Percentiles rank a stretch among this genome's conserved stretches.
phyloP scores from a whole-genome alignment of 2,113 vertebrate species.

The Theristicus caerulescens region DNA sequence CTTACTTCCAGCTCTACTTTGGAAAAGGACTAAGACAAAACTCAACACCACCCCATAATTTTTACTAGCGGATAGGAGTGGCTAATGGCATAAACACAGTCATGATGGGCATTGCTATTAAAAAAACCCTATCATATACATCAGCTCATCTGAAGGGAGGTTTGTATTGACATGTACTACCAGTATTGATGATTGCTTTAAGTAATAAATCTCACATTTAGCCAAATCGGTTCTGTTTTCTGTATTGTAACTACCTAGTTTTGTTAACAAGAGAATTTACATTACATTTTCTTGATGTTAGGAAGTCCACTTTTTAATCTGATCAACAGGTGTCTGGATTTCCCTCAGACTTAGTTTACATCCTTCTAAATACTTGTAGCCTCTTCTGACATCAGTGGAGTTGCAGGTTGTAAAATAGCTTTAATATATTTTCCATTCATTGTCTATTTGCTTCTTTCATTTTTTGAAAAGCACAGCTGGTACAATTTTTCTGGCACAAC shows the following conservation, averaged over 20 bases:
- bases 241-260: neutral
- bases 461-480: neutral
- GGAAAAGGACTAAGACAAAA: neutral
- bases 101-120: neutral
- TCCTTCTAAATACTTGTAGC: neutral
- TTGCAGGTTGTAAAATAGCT: neutral
- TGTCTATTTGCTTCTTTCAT: neutral
- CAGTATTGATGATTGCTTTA: neutral
- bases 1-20: neutral
- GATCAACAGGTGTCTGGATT: neutral
- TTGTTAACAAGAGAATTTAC: neutral
- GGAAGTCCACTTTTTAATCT: neutral
- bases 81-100: neutral
- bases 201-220: neutral
- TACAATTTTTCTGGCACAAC: neutral
- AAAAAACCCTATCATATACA: neutral
- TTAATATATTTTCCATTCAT: neutral
- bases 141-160: neutral
- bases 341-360: neutral
- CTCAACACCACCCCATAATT: neutral
- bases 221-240: neutral
- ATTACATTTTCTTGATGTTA: neutral
- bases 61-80: neutral
- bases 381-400: neutral
- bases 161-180: neutral